Percentiles rank a stretch among this genome's conserved stretches.
These are phyloP conservation scores for Ypsolopha scabrella DNA, from an alignment of 2,888 invertebrate species.

Conservation along the genomic window DNA sequence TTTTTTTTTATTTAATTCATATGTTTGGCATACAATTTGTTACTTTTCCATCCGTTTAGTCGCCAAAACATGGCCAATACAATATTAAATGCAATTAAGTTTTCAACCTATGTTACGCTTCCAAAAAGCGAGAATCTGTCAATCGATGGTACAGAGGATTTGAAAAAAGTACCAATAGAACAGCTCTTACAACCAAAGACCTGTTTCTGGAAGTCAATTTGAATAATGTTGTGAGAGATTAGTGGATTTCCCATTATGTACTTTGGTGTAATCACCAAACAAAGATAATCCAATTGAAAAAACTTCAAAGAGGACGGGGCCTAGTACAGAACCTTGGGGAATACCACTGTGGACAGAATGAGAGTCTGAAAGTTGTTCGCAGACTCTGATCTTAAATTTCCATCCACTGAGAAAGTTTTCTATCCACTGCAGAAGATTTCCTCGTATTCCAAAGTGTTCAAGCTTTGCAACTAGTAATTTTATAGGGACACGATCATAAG, in stretches of 20 bases:
- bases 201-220: no score
- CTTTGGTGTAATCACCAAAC: neutral
- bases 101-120: no score
- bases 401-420: conserved; percentile 2
- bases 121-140: no score
- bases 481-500: conserved; percentile 1
- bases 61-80: no score
- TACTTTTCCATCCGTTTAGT: no score
- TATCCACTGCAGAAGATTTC: conserved; percentile 1
- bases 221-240: neutral
- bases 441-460: neutral
- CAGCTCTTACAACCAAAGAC: no score
- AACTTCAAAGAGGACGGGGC: neutral
- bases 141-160: no score
- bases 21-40: no score
- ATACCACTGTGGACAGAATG: no score
- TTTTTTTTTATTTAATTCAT: no score
- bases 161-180: no score
- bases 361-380: neutral
- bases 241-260: neutral
- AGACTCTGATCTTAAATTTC: conserved; percentile 4
- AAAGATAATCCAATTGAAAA: neutral
- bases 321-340: conserved; percentile 5
- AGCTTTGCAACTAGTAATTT: conserved; percentile 1
- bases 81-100: no score